Percentiles rank a stretch among this genome's conserved stretches.
phyloP scores from a whole-genome alignment of 2,888 invertebrate genomes.

The Pegoplata infirma region DNA sequence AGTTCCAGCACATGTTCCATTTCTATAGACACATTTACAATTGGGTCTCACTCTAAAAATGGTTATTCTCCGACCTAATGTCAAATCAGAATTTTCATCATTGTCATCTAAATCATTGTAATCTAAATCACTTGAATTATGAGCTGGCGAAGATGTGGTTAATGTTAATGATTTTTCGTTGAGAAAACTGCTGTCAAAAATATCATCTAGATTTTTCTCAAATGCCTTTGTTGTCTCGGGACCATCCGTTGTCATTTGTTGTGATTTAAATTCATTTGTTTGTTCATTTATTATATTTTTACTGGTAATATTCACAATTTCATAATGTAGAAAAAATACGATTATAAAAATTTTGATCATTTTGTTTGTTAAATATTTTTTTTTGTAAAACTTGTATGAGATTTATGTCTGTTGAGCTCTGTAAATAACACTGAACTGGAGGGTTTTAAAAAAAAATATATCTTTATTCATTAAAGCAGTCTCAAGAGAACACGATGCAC shows the following conservation, averaged over 20 bases:
- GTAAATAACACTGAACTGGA: slow-evolving; percentile 34
- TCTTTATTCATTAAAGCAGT: too few species aligned
- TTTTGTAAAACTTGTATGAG: not conserved
- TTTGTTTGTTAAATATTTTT: not conserved
- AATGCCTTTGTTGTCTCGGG: not conserved
- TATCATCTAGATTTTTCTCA: not conserved
- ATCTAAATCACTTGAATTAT: not conserved
- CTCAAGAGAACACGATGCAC: too few species aligned
- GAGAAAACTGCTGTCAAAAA: too few species aligned
- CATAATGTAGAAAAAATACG: not conserved
- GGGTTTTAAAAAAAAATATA: not conserved
- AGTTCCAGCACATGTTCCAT: slow-evolving; percentile 4
- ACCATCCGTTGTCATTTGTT: not conserved
- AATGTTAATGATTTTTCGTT: not conserved
- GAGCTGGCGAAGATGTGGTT: not conserved
- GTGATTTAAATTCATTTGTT: not conserved
- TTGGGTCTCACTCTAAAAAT: not conserved
- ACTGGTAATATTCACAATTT: not conserved
- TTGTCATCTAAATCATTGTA: too few species aligned
- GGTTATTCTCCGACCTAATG: not conserved
- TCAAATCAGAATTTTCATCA: not conserved
- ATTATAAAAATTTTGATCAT: not conserved
- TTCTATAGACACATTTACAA: not conserved
- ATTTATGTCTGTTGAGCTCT: slow-evolving; percentile 10
- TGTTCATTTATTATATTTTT: not conserved